Evolutionary conservation across 2,113 vertebrate genomes (phyloP), one percentile per base, ranked within the genome.

Genomic region (Cinclus mexicanus): DNA sequence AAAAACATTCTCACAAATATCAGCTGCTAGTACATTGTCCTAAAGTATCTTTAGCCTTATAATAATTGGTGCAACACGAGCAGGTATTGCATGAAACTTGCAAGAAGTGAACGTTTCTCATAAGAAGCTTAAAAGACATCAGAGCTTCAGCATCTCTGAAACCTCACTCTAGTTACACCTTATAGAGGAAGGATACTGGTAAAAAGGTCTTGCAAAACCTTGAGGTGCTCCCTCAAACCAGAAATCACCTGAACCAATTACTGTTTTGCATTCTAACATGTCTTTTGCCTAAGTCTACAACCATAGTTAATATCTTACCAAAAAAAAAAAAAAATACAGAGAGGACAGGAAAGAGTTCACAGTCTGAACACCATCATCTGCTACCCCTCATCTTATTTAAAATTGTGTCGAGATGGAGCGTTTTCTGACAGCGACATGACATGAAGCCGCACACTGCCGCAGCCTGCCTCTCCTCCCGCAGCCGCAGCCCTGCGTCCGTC

Each of bases 71-170:
- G 52, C 17, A 41, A 33, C 41, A 69, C 3, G 1, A 56, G 41
- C 37, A 81, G 41, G 44, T 78, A 49, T 52, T 37, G 35, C 26
- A 28, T 3, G 16, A 46, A 94, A 94, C 81, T 96, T 70, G n/a
- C 52, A 94, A 83, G 63, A 94, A 94, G 88, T 35, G 12, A 94
- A 59, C 31, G 68, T 82, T 94, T 95, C 89, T 91, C 72, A 10
- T 17, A 47, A 78, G 49, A 14, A 59, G 71, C 75, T 80, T 81
- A 89, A 87, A 83, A 95, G 69, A 72, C 53, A 35, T 24, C 4
- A 53, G 31, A 61, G 63, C 44, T 93, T 89, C 71, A 86, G 55
- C 69, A 92, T 55, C 72, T 72, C 92, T 63, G 59, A 95, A 95
- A 77, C 71, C 74, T 72, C 57, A 44, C 75, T 92, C 68, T 37